Evolutionary conservation across 2,888 invertebrate genomes (phyloP).

Genomic region (Dimorphilus gyrociliatus): DNA sequence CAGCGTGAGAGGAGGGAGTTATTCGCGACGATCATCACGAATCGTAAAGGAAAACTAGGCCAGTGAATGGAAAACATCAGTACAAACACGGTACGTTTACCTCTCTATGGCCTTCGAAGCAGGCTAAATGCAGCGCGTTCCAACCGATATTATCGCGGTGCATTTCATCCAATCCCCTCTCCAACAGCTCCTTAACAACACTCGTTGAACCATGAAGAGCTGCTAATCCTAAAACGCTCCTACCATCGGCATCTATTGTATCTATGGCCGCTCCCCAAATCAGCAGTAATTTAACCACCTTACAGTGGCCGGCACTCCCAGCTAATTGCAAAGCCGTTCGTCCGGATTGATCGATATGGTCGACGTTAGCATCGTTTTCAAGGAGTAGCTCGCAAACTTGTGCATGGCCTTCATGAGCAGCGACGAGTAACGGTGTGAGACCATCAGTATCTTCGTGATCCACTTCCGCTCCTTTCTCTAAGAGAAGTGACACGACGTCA

Average conservation of each 20-base stretch:
- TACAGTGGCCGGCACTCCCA: constrained; percentile 75
- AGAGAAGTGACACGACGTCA: constrained; percentile 28
- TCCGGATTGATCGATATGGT: constrained; percentile 52
- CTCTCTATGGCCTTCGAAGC: constrained; percentile 75
- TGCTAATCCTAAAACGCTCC: constrained; percentile 51
- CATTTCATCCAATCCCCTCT: constrained; percentile 49
- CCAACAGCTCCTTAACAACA: constrained; percentile 66
- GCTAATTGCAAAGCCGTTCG: constrained; percentile 43
- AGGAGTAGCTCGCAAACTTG: constrained; percentile 58
- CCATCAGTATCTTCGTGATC: constrained; percentile 35
- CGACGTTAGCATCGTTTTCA: constrained; percentile 80
- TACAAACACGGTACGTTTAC: too few species aligned
- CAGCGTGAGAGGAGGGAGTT: too few species aligned
- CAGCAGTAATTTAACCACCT: constrained; percentile 63
- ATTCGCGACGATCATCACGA: too few species aligned
- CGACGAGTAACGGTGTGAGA: constrained; percentile 35
- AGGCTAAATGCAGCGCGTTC: constrained; percentile 89
- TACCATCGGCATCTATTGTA: constrained; percentile 78
- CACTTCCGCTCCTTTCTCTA: constrained; percentile 30
- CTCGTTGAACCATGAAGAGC: constrained; percentile 44
- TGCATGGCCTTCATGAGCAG: constrained; percentile 45
- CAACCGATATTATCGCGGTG: constrained; percentile 75
- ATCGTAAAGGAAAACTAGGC: too few species aligned
- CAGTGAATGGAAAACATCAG: too few species aligned
- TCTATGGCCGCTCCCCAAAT: constrained; percentile 94